These are phyloP conservation scores for Coregonus suidteri DNA, from an alignment of 2,797 vertebrate species.

Conservation along the genomic window DNA sequence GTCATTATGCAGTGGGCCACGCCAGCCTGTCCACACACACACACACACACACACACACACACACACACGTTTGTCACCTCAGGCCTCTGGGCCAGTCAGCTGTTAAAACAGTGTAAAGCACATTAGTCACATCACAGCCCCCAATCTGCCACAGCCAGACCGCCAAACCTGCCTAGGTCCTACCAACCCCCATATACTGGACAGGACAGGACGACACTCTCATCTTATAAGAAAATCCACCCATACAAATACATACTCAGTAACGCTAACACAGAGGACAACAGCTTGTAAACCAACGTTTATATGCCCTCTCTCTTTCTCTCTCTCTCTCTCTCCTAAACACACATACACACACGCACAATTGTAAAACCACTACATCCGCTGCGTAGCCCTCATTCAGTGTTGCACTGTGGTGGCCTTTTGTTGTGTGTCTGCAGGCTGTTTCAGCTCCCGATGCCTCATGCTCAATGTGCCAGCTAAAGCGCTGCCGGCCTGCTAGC, in stretches of 20 bases:
- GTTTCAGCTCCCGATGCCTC: constrained; percentile 67
- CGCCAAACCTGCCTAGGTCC: constrained; percentile 59
- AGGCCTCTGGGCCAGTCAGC: constrained; percentile 80
- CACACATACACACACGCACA: constrained; percentile 13
- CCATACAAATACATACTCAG: constrained; percentile 29
- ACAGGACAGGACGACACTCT: constrained; percentile 31
- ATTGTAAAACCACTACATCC: constrained; percentile 27
- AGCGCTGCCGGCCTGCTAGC: constrained; percentile 66
- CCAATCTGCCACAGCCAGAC: constrained; percentile 80
- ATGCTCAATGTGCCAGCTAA: constrained; percentile 68
- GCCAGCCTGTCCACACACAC: not conserved
- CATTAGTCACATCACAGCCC: constrained; percentile 82
- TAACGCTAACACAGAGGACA: constrained; percentile 26
- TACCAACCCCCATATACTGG: constrained; percentile 26
- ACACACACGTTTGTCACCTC: constrained; percentile 47
- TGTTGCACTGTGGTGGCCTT: constrained; percentile 45
- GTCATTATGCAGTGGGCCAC: not conserved
- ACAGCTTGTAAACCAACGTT: not conserved
- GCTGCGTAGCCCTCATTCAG: constrained; percentile 31
- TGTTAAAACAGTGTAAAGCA: constrained; percentile 78
- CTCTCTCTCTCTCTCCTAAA: not conserved
- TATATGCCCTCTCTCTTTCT: not conserved
- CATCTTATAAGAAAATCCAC: constrained; percentile 1
- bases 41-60: constrained; percentile 1
- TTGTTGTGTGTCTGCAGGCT: constrained; percentile 52